Evolutionary conservation across 2,113 vertebrate species (phyloP).

Genomic region (Chlorodrepanis virens): DNA sequence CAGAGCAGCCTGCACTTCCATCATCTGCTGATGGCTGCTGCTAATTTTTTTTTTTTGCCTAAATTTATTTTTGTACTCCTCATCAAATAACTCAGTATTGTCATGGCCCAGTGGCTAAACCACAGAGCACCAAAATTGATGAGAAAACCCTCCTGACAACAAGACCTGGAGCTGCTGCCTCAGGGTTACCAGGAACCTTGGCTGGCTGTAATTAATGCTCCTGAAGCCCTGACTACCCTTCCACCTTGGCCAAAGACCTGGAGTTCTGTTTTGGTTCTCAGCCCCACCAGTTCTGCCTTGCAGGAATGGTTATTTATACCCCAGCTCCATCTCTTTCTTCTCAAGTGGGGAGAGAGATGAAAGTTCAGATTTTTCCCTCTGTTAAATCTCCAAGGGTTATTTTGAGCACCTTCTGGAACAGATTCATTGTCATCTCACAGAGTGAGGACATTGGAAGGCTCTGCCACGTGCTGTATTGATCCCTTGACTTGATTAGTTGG

Average conservation of each 20-base stretch:
- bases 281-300: neutral
- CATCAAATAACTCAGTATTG: neutral
- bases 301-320: neutral
- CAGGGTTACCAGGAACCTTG: neutral
- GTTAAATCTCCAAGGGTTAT: neutral
- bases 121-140: neutral
- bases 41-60: neutral
- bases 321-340: neutral
- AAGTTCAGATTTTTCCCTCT: neutral
- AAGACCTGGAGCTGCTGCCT: neutral
- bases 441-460: neutral
- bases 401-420: neutral
- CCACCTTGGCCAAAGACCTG: neutral
- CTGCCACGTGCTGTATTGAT: constrained; percentile 68
- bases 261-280: neutral
- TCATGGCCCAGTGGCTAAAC: neutral
- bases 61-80: neutral
- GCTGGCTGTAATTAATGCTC: neutral
- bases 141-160: neutral
- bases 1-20: neutral
- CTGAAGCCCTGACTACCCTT: neutral
- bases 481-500: constrained; percentile 74
- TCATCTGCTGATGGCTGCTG: neutral
- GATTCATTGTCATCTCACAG: constrained; percentile 14
- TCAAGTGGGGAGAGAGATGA: neutral